These are phyloP conservation scores for Alectura lathami DNA, from an alignment of 2,113 vertebrate genomes.

Conservation along the genomic window DNA sequence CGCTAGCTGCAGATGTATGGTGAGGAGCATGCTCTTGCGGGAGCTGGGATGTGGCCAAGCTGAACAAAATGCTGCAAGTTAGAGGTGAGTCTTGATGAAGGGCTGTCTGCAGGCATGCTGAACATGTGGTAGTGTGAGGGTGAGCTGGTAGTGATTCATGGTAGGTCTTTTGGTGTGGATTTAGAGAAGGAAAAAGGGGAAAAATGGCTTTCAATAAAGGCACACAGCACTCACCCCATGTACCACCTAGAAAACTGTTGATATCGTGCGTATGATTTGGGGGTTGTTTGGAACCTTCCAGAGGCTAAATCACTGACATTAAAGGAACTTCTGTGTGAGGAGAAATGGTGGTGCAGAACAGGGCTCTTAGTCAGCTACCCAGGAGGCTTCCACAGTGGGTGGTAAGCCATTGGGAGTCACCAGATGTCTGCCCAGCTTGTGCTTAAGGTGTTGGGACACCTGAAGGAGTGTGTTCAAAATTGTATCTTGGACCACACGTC, in stretches of 20 bases:
- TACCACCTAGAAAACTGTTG: not conserved
- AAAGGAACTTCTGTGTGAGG: not conserved
- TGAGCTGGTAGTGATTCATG: not conserved
- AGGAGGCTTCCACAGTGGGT: conserved; percentile 3
- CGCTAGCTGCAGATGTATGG: accelerated
- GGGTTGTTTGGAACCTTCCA: not conserved
- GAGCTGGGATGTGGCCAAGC: not conserved
- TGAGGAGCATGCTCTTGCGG: accelerated
- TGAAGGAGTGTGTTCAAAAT: not conserved
- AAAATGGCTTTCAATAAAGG: not conserved
- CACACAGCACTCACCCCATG: not conserved
- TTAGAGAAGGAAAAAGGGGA: not conserved
- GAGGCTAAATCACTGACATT: not conserved
- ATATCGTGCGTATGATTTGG: not conserved
- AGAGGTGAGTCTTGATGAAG: not conserved
- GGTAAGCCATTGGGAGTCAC: not conserved
- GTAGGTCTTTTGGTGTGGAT: not conserved
- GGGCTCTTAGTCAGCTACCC: not conserved
- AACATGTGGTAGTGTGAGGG: not conserved
- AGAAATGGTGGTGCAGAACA: not conserved
- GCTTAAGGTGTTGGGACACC: conserved; percentile 1
- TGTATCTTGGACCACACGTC: not conserved
- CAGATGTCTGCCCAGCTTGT: not conserved
- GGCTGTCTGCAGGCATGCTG: not conserved
- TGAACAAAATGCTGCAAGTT: accelerated